Conservation (phyloP, 2,888 invertebrate genomes). For the Agrochola lota region DNA sequence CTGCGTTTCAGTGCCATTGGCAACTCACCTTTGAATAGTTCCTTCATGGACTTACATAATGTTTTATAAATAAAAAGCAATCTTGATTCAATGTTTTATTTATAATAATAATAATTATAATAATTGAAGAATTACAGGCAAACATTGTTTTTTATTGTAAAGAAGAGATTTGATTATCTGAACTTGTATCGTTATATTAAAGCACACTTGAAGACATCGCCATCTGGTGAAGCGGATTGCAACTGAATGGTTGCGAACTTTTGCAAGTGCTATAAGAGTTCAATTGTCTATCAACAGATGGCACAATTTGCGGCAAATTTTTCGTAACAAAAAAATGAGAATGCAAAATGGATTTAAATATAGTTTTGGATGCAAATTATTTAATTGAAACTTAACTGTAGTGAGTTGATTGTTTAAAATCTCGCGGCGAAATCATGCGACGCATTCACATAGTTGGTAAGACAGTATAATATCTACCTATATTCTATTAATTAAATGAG, state of each 20-base stretch:
- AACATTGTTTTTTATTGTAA: not conserved
- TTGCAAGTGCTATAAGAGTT: not conserved
- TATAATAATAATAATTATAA: too few species aligned
- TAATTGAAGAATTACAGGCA: not conserved
- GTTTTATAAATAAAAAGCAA: not conserved
- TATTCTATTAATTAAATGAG: too few species aligned
- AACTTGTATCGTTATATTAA: rapidly evolving
- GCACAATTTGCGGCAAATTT: not conserved
- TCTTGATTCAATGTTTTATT: not conserved
- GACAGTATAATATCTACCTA: not conserved
- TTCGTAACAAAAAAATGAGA: too few species aligned
- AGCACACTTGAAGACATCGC: not conserved
- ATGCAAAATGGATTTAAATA: too few species aligned
- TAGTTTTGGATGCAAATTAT: not conserved
- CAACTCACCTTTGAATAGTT: too few species aligned
- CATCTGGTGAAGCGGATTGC: slow-evolving; percentile 15
- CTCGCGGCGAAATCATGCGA: not conserved
- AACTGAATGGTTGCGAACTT: slow-evolving; percentile 12
- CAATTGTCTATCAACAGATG: slow-evolving; percentile 13
- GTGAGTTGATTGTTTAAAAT: too few species aligned
- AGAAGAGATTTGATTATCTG: too few species aligned
- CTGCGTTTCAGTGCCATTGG: too few species aligned
- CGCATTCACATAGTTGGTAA: not conserved
- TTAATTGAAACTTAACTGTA: not conserved
- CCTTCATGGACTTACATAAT: too few species aligned